Base-by-base conservation (phyloP, 2,888 invertebrate species). In the Drosophila tripunctata region DNA sequence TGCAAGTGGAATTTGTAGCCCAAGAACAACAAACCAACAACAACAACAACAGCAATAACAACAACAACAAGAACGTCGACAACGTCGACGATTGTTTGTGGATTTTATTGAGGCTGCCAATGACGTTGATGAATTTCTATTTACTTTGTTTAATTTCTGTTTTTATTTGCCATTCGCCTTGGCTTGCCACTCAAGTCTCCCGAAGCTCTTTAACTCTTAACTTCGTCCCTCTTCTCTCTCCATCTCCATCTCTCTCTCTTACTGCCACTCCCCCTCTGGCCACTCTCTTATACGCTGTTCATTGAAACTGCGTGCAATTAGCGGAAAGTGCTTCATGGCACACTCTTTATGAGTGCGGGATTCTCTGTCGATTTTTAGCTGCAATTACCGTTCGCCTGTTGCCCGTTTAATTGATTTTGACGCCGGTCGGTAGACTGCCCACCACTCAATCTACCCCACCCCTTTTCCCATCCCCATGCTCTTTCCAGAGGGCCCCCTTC, bases 71-170 rank as follows among this genome's bases (percentile, higher is more conserved):
- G 52, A 33, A 54, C 54, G 52, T 51, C 58, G 56, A 27, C 50
- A 47, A 52, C 63, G 22, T 35, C 35, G 55, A 52, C 56, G 55
- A 80, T 77, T 80, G 86, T 67, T 85, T 81, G 82, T 87, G 75
- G 75, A 82, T 81, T 80, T 87, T 82, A 80, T 81, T 85, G 78
- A 78, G 67, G 65, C 75, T 52, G 68, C 61, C 83, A 58, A 82
- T 87, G 78, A 80, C 88, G 88, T 73, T 84, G 83, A 84, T 84
- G 83, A 80, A 88, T 88, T 86, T 88, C 85, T 86, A 86, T 86
- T 86, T 88, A 88, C 83, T 83, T 80, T 83, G 87, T 80, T 83
- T 83, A 83, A 83, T 83, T 83, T 86, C 52, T 86, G 83, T 79
- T 83, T 83, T 83, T 88, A 86, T 83, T 83, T 86, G 87, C 87